Percentiles rank a stretch among this genome's conserved stretches.
These are phyloP conservation scores for Pteromalus puparum DNA, from an alignment of 1,140 invertebrate species.

Conservation along the genomic window DNA sequence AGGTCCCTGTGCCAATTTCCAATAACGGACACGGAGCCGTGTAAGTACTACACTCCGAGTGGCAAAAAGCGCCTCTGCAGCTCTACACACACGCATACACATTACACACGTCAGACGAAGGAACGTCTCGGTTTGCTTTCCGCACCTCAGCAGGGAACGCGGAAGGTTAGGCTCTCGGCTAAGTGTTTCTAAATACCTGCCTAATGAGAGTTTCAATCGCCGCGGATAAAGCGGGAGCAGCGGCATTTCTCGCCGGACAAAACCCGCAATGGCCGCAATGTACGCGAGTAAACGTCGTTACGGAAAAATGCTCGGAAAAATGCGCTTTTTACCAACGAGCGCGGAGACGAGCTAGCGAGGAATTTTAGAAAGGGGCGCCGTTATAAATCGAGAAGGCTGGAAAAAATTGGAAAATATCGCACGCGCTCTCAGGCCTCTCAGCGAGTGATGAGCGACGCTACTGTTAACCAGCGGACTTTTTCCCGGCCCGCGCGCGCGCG, in stretches of 20 bases:
- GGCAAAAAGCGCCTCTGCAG: too few species aligned
- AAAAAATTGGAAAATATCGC: slow-evolving; percentile 32
- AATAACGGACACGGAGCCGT: too few species aligned
- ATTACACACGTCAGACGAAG: too few species aligned
- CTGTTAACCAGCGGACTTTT: not conserved
- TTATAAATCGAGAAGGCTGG: slow-evolving; percentile 34
- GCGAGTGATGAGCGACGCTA: not conserved
- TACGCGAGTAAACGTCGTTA: slow-evolving; percentile 27
- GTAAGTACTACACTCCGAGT: too few species aligned
- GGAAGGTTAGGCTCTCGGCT: slow-evolving; percentile 58
- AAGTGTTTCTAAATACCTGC: slow-evolving; percentile 62
- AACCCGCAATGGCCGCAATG: not conserved
- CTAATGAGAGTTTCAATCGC: slow-evolving; percentile 51
- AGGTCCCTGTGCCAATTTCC: too few species aligned
- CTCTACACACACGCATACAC: too few species aligned
- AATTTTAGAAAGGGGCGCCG: slow-evolving; percentile 41
- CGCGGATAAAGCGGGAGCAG: slow-evolving; percentile 13
- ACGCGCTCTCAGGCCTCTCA: not conserved
- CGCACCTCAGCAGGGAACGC: slow-evolving; percentile 52
- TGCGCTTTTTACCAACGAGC: not conserved
- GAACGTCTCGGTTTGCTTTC: not conserved
- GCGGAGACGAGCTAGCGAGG: not conserved
- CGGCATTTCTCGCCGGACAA: not conserved
- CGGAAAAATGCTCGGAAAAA: slow-evolving; percentile 21
- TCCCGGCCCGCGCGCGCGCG: not conserved